These are phyloP conservation scores for Enteromius thamalakanensis DNA, from an alignment of 2,797 vertebrate species.

Conservation along the genomic window DNA sequence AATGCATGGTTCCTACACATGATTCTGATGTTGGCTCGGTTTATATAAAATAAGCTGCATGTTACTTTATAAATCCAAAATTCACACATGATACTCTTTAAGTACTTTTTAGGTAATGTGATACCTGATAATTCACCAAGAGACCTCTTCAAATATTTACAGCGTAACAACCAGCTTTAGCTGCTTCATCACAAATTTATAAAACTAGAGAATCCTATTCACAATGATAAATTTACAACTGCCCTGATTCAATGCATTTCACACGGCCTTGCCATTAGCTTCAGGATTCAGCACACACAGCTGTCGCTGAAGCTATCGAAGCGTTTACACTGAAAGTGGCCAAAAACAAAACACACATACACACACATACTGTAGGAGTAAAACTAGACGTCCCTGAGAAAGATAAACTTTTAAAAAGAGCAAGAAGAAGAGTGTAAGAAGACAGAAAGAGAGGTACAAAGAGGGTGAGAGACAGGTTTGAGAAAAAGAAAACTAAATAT, in stretches of 20 bases:
- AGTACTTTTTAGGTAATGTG: conserved; percentile 20
- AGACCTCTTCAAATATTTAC: conserved; percentile 34
- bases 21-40: not conserved
- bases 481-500: conserved; percentile 15
- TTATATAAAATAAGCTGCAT: not conserved
- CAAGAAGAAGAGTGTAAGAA: conserved; percentile 9
- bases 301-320: conserved; percentile 33
- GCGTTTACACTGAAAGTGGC: conserved; percentile 45
- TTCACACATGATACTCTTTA: conserved; percentile 1
- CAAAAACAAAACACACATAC: conserved; percentile 5
- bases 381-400: conserved; percentile 54
- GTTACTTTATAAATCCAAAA: not conserved
- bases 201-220: conserved; percentile 47
- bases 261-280: conserved; percentile 35
- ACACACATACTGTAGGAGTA: conserved; percentile 29
- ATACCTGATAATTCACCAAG: conserved; percentile 38
- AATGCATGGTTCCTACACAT: not conserved
- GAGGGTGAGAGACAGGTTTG: conserved; percentile 9
- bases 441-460: not conserved
- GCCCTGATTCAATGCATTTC: conserved; percentile 24
- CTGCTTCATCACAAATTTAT: conserved; percentile 36
- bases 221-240: conserved; percentile 42
- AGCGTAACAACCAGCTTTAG: conserved; percentile 42
- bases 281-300: conserved; percentile 68
- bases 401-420: conserved; percentile 18